Base-by-base conservation (phyloP, 2,797 vertebrate genomes). In the Phataginus tricuspis region DNA sequence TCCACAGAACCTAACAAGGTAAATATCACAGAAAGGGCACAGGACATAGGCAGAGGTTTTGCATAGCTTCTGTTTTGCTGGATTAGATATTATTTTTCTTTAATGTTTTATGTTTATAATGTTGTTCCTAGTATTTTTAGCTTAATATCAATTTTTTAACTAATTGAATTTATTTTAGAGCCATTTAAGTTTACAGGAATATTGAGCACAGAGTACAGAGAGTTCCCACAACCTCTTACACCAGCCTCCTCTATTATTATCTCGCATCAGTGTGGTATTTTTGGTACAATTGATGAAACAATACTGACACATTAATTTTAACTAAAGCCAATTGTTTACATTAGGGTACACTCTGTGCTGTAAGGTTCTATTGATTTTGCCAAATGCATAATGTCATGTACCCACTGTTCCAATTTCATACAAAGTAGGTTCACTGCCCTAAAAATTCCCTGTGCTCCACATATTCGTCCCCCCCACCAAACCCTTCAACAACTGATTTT, bases 11-110 rank as follows among this genome's bases (percentile, higher is more conserved):
- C 39, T 91, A 96, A 94, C 89, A 96, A 95, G 86, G 94, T 96
- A 98, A 98, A 98, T 98, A 98, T 97, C 97, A 98, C 96, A 94
- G 86, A 97, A 98, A 98, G 97, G 97, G 95, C 97, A 97, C 42
- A 64, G 78, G 78, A 89, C 45, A 82, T 71, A 80, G 7, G 7
- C 82, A 82, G 68, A 86, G 71, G 55, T 87, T 92, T 94, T 72
- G 10, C 18, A 5, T 82, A 90, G 69, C 63, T 95, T 97, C 37
- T 88, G 55, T 89, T 96, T 96, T 61, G 82, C 45, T 72, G 31
- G 49, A 57, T 37, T 29, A 1, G 14, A 0, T 8, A 84, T 9
- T 84, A 84, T 55, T 95, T 95, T 91, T 59, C 18, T 29, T 42
- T 95, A 95, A 86, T 0, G 80, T 42, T 63, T 94, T 34, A 6